Evolutionary conservation across 2,797 vertebrate species (phyloP), one percentile per base, ranked within the genome.

Genomic region (Sciurus carolinensis): DNA sequence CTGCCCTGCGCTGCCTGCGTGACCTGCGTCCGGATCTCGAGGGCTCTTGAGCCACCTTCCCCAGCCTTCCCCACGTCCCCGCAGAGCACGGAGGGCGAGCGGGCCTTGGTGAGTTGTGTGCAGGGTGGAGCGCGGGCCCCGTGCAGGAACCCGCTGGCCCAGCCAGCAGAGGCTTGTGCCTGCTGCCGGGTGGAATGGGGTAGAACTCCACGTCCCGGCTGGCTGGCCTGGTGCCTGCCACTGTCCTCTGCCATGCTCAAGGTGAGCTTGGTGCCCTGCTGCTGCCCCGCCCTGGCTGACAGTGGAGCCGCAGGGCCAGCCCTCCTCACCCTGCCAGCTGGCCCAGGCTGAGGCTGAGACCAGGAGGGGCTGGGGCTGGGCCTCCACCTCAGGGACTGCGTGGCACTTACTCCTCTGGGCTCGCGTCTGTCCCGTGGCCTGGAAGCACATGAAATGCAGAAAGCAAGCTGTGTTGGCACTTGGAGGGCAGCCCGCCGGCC

Each of bases 81-180:
- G 72, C 9, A 1, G 44, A n/a, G 47, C 73, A 18, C 17, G 20
- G 13, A 44, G 3, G 26, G 44, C 30, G 3, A 1, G 0, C 1
- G 1, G 2, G 28, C 42, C 82, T 20, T 50, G 69, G 30, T 1
- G 54, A 12, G 33, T n/a, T 4, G n/a, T 5, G 18, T 7, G 20
- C 18, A 6, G 69, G n/a, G 42, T 2, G 9, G n/a, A 3, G 15
- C 5, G 39, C 7, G 18, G 3, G 66, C n/a, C 39, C 52, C 15
- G n/a, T 54, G 50, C 5, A 24, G 76, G 76, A 13, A 3, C 52
- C 54, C 54, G 5, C 22, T 1, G 7, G 24, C 33, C 28, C 20
- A 33, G 28, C 15, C 72, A 0, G 18, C 6, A 3, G 39, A n/a
- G 39, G 39, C 39, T n/a, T 72, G 8, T 4, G 0, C 28, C 57